These are phyloP conservation scores for Bucco capensis DNA, from an alignment of 2,113 vertebrate species.

Conservation along the genomic window DNA sequence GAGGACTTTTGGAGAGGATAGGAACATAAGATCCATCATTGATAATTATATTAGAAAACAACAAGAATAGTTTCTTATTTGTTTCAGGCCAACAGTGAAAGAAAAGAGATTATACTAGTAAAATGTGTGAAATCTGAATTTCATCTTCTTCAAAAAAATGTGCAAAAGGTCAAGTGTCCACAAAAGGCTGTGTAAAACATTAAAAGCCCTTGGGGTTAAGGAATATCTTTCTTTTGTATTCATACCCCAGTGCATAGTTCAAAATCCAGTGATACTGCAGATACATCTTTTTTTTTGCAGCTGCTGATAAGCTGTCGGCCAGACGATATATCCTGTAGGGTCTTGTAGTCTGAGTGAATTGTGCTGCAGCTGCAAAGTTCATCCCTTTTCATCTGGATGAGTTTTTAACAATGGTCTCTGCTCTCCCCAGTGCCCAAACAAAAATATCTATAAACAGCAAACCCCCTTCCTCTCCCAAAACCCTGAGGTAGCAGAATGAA, in stretches of 20 bases:
- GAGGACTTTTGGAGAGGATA: constrained; percentile 47
- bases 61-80: not conserved
- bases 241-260: not conserved
- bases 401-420: constrained; percentile 39
- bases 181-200: not conserved
- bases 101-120: not conserved
- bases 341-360: constrained; percentile 15
- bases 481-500: constrained; percentile 20
- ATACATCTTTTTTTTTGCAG: constrained; percentile 24
- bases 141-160: not conserved
- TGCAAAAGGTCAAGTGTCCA: not conserved
- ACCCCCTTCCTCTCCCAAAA: not conserved
- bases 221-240: not conserved
- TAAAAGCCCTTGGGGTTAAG: not conserved
- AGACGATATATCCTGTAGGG: constrained; percentile 41
- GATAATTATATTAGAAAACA: constrained; percentile 49
- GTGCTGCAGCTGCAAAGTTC: constrained; percentile 51
- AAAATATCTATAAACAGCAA: constrained; percentile 17
- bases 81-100: not conserved
- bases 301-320: not conserved
- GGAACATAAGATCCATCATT: constrained; percentile 2
- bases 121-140: not conserved
- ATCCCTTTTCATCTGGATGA: constrained; percentile 24
- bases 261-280: not conserved
- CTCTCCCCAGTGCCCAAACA: constrained; percentile 33